Conservation (phyloP, 2,113 vertebrate species). For the Macheiramphus alcinus region DNA sequence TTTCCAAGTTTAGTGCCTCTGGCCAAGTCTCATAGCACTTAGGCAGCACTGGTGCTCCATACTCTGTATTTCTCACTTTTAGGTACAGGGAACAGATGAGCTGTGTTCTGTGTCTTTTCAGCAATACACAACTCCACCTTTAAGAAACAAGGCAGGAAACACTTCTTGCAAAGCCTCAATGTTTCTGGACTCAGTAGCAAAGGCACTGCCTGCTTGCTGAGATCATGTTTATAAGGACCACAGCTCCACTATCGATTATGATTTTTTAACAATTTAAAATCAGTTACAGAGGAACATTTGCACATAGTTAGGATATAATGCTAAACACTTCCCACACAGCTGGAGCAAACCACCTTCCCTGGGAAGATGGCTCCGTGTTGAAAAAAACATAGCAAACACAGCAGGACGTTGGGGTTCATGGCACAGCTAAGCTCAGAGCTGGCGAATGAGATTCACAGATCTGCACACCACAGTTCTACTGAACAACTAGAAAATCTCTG, state of each 20-base stretch:
- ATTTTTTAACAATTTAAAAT: neutral
- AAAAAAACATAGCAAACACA: neutral
- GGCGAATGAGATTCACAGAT: neutral
- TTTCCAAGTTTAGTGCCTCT: neutral
- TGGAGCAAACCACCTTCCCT: neutral
- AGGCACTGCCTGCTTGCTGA: neutral
- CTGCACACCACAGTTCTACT: neutral
- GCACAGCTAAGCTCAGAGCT: neutral
- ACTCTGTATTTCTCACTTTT: neutral
- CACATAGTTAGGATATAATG: neutral
- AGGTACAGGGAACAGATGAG: neutral
- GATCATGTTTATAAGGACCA: neutral
- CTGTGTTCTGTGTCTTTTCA: neutral
- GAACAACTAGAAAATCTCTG: neutral
- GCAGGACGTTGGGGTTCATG: neutral
- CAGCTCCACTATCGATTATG: neutral
- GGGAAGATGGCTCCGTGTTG: neutral
- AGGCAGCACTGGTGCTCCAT: neutral
- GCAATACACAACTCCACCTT: neutral
- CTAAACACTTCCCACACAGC: neutral
- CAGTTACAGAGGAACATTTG: neutral
- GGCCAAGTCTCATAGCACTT: neutral
- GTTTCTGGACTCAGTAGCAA: neutral
- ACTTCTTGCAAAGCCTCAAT: fast-evolving
- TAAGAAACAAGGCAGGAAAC: neutral